Evolutionary conservation across 2,113 vertebrate genomes (phyloP).

Genomic region (Epinephelus lanceolatus): DNA sequence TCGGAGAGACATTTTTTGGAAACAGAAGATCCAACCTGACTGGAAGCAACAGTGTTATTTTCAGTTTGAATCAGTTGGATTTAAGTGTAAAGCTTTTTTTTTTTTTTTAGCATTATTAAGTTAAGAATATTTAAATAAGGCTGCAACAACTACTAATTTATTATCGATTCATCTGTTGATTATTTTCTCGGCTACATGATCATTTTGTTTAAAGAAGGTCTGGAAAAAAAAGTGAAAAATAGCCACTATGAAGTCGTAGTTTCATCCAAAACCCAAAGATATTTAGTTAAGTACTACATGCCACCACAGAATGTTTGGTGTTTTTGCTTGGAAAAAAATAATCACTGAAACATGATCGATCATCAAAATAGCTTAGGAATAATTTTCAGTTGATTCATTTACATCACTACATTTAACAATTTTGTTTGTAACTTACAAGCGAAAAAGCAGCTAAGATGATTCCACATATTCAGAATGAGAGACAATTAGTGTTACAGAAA

Average conservation of each 20-base stretch:
- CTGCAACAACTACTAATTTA: not conserved
- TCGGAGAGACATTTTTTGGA: not conserved
- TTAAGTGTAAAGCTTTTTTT: not conserved
- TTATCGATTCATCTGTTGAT: not conserved
- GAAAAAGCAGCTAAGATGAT: not conserved
- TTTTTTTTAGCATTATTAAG: not conserved
- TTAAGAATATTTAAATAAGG: slow-evolving; percentile 13
- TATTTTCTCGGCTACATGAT: not conserved
- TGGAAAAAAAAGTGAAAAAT: not conserved
- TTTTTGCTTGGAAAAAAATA: not conserved
- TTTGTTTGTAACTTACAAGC: not conserved
- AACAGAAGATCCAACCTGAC: not conserved
- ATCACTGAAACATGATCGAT: not conserved
- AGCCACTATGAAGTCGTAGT: not conserved
- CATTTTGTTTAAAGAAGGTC: not conserved
- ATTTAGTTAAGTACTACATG: not conserved
- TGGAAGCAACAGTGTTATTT: not conserved
- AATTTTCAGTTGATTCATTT: not conserved
- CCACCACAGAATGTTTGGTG: not conserved
- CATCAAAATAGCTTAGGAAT: not conserved
- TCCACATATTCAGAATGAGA: not conserved
- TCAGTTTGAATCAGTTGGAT: not conserved
- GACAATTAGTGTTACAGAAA: not conserved
- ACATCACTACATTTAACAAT: not conserved
- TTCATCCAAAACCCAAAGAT: not conserved